These are phyloP conservation scores for Rhinoderma darwinii DNA, from an alignment of 2,113 vertebrate species.

Conservation along the genomic window DNA sequence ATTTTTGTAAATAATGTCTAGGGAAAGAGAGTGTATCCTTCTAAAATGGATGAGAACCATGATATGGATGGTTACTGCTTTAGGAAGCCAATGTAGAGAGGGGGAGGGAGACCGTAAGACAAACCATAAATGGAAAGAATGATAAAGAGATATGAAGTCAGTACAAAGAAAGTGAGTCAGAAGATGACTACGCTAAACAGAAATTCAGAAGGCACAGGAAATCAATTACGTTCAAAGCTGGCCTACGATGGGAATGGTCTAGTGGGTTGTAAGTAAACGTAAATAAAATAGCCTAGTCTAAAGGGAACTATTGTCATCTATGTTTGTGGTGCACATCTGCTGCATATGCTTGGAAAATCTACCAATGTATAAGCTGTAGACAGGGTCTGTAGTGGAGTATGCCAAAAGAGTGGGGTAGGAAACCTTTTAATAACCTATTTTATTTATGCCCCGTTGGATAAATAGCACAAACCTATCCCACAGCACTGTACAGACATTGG, in stretches of 20 bases:
- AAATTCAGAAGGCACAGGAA: not conserved
- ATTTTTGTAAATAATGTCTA: not conserved
- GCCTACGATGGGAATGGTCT: not conserved
- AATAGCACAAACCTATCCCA: too few relatives aligned
- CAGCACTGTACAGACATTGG: too few relatives aligned
- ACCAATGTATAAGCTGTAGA: not conserved
- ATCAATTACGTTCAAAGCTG: not conserved
- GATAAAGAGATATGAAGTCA: not conserved
- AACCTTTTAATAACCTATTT: too few relatives aligned
- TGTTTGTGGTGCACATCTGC: not conserved
- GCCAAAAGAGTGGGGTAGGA: too few relatives aligned
- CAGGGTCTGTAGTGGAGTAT: too few relatives aligned
- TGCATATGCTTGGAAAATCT: not conserved
- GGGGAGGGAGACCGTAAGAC: not conserved
- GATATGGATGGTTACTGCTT: not conserved
- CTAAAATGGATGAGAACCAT: not conserved
- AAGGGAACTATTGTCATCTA: not conserved
- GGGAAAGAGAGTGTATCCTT: not conserved
- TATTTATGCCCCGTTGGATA: too few relatives aligned
- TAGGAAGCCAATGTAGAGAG: not conserved
- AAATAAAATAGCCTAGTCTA: not conserved
- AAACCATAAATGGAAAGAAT: constrained; percentile 3
- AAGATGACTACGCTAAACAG: not conserved
- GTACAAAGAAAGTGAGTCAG: constrained; percentile 4
- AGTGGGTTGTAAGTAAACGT: not conserved